phyloP scores from a whole-genome alignment of 1,140 invertebrate species.

The Gryllus bimaculatus region DNA sequence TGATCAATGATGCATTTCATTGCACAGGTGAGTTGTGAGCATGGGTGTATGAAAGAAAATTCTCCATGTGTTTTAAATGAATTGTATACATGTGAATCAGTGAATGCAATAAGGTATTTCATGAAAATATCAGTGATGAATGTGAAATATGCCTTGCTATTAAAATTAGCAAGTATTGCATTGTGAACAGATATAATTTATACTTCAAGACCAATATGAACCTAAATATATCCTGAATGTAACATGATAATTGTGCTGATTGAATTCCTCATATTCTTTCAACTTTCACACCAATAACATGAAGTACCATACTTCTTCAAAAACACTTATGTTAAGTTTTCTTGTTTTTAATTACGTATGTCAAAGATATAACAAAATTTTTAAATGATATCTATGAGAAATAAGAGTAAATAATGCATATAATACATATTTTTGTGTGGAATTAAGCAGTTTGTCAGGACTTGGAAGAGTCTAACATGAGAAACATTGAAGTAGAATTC shows the following conservation, averaged over 20 bases:
- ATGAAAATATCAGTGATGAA: not conserved
- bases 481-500: no score
- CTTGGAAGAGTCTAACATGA: no score
- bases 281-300: no score
- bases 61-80: not conserved
- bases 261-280: not conserved
- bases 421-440: no score
- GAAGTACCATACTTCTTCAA: no score
- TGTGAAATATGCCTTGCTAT: not conserved
- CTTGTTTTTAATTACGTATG: no score
- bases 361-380: no score
- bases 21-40: not conserved
- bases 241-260: not conserved
- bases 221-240: not conserved
- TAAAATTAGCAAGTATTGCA: not conserved
- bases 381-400: no score
- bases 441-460: no score
- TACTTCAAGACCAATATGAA: slow-evolving; percentile 1
- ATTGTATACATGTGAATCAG: not conserved
- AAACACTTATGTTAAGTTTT: no score
- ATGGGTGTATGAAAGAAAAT: not conserved
- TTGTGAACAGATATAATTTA: slow-evolving; percentile 2
- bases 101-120: not conserved
- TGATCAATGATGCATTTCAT: not conserved
- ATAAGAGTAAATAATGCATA: no score